phyloP scores from a whole-genome alignment of 2,797 vertebrate genomes.

The Macropodus opercularis region DNA sequence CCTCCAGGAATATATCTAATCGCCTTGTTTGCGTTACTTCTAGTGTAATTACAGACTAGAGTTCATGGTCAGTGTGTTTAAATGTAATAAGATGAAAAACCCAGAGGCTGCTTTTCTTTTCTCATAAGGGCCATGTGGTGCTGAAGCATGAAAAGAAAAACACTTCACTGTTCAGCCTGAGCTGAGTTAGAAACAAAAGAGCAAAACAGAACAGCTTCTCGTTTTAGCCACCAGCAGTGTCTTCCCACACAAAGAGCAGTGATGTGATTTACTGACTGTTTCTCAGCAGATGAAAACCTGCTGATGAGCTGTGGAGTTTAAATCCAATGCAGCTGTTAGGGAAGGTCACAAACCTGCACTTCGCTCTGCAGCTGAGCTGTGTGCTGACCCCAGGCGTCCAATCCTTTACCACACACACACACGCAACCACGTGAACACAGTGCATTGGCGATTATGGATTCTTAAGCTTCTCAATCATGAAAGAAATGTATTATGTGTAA shows the following conservation, averaged over 20 bases:
- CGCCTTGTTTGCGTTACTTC: background rate
- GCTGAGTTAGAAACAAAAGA: constrained; percentile 4
- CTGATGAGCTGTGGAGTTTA: constrained; percentile 9
- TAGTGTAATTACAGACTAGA: constrained; percentile 1
- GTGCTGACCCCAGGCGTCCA: constrained; percentile 28
- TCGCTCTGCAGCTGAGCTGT: constrained; percentile 20
- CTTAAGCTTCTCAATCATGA: too few species aligned
- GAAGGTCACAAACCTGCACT: constrained; percentile 11
- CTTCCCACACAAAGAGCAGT: constrained; percentile 23
- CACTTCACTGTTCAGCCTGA: constrained; percentile 8
- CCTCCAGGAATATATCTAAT: constrained; percentile 1
- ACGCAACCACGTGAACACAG: background rate
- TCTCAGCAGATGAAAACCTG: constrained; percentile 12
- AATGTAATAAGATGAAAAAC: constrained; percentile 5
- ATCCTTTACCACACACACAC: constrained; percentile 2
- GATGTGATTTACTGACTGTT: constrained; percentile 34
- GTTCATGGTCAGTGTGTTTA: constrained; percentile 23
- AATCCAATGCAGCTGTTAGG: constrained; percentile 34
- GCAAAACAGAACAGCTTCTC: constrained; percentile 12
- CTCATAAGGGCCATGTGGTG: too few species aligned
- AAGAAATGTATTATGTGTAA: too few species aligned
- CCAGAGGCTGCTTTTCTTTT: constrained; percentile 4
- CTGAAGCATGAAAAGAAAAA: background rate
- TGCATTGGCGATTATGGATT: too few species aligned
- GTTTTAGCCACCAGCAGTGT: background rate